phyloP scores from a whole-genome alignment of 2,113 vertebrate genomes.

The Scortum barcoo region DNA sequence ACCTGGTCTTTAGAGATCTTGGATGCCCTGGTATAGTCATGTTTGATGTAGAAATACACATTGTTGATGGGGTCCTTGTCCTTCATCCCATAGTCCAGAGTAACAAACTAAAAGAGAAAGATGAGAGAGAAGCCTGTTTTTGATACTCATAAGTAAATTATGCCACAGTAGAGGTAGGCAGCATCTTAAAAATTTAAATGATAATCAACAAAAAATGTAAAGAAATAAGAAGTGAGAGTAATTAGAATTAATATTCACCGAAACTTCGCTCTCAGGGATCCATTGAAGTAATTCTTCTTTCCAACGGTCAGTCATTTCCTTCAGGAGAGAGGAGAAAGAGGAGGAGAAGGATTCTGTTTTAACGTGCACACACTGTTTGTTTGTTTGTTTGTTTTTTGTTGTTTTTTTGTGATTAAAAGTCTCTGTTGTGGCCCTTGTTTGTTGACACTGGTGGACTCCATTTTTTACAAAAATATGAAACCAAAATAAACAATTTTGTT shows the following conservation, averaged over 20 bases:
- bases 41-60: conserved; percentile 89
- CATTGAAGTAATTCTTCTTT: accelerated
- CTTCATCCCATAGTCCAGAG: conserved; percentile 90
- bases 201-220: not conserved
- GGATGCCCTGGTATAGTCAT: conserved; percentile 71
- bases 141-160: not conserved
- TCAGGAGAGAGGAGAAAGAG: too few relatives aligned
- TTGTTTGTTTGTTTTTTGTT: too few relatives aligned
- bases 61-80: conserved; percentile 88
- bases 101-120: conserved; percentile 79
- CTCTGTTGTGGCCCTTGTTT: too few relatives aligned
- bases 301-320: accelerated
- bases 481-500: too few relatives aligned
- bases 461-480: too few relatives aligned
- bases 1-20: conserved; percentile 87
- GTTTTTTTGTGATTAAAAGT: too few relatives aligned
- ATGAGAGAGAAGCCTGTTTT: not conserved
- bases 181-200: not conserved
- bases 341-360: too few relatives aligned
- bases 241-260: conserved; percentile 78
- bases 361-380: too few relatives aligned
- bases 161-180: not conserved
- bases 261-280: conserved; percentile 72
- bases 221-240: not conserved
- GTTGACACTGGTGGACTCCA: too few relatives aligned